Conservation (phyloP, 2,888 invertebrate species). For the Ramazzottius varieornatus region DNA sequence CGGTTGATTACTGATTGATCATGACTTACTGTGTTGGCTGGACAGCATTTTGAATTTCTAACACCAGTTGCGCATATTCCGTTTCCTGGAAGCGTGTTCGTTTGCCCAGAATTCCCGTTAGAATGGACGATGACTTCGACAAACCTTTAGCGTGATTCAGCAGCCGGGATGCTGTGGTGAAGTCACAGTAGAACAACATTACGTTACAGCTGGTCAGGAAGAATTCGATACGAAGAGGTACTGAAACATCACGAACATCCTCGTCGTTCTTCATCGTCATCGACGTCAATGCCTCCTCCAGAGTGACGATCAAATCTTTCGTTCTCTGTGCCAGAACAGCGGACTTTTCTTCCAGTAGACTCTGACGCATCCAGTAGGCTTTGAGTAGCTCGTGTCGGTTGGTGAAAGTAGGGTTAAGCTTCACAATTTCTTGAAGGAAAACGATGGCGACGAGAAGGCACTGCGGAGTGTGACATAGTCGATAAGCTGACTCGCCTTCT, state of each 20-base stretch:
- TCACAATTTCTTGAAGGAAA: not conserved
- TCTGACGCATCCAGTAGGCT: not conserved
- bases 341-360: not conserved
- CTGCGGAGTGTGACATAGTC: not conserved
- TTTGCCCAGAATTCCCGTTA: conserved; percentile 45
- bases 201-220: not conserved
- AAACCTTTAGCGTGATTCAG: not conserved
- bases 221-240: not conserved
- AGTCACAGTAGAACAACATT: not conserved
- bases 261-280: not conserved
- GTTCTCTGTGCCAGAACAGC: not conserved
- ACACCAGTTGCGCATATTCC: conserved; percentile 49
- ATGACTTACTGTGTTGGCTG: not conserved
- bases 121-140: not conserved
- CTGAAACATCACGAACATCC: not conserved
- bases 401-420: not conserved
- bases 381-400: not conserved
- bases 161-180: not conserved
- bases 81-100: conserved; percentile 64
- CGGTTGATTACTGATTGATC: no score
- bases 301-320: not conserved
- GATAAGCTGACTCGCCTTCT: not conserved
- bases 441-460: not conserved
- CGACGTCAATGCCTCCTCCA: not conserved
- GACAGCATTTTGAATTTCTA: conserved; percentile 30